phyloP scores from a whole-genome alignment of 2,113 vertebrate genomes.

The Pteronura brasiliensis region DNA sequence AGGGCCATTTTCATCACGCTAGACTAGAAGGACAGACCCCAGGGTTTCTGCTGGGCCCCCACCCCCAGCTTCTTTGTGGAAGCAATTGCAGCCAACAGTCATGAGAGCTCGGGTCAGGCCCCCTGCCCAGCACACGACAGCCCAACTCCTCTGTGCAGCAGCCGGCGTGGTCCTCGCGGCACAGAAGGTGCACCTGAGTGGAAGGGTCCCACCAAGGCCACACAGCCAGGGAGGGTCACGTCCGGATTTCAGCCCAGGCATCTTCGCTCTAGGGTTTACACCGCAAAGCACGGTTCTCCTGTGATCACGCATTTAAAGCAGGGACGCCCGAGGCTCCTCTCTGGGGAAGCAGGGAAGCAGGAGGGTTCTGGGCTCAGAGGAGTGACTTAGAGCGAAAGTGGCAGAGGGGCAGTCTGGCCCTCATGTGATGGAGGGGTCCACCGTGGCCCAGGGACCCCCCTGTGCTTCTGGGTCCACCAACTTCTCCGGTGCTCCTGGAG shows the following conservation, averaged over 20 bases:
- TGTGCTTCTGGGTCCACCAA: background rate
- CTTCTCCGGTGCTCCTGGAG: background rate
- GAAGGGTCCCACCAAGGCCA: background rate
- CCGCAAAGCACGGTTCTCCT: background rate
- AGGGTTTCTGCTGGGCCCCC: no score
- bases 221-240: no score
- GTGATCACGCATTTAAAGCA: background rate
- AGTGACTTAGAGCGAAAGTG: fast-evolving
- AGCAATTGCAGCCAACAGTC: background rate
- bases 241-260: background rate
- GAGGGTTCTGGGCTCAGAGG: background rate
- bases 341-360: no score
- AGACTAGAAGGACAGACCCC: background rate
- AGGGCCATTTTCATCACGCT: background rate
- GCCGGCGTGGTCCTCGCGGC: no score
- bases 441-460: background rate
- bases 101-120: background rate
- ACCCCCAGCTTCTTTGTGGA: background rate
- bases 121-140: no score
- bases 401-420: background rate
- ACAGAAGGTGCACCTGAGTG: fast-evolving
- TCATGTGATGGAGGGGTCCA: fast-evolving
- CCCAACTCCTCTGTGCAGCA: background rate
- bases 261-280: background rate
- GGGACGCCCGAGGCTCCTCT: background rate